Evolutionary conservation across 2,888 invertebrate genomes (phyloP).

Genomic region (Cantharis rufa): DNA sequence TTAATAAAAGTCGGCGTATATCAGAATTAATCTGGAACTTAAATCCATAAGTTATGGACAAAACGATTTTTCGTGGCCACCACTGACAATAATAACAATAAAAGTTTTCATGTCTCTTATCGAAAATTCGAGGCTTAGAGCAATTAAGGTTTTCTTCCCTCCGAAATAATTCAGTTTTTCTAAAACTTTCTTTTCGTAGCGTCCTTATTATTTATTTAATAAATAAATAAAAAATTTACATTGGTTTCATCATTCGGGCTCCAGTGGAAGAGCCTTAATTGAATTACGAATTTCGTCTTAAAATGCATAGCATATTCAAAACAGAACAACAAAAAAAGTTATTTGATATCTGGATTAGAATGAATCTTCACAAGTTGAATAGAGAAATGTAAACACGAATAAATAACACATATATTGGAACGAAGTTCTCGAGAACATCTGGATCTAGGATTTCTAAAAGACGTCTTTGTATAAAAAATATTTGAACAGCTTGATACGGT

Average conservation of each 20-base stretch:
- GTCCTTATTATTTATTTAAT: neutral
- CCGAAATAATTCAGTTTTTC: neutral
- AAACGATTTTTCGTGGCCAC: neutral
- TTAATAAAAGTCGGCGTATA: slow-evolving; percentile 3
- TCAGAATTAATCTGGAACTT: slow-evolving; percentile 1
- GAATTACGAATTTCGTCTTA: neutral
- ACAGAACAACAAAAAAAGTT: neutral
- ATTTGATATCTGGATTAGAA: slow-evolving; percentile 7
- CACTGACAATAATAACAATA: neutral
- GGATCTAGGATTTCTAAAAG: slow-evolving; percentile 20
- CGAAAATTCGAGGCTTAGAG: neutral
- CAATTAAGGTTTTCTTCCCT: neutral
- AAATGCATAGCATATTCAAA: neutral
- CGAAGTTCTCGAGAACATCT: slow-evolving; percentile 16
- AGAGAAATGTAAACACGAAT: slow-evolving; percentile 6
- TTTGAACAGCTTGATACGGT: slow-evolving; percentile 26
- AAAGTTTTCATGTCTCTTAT: neutral
- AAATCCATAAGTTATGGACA: neutral
- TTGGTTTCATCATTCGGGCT: neutral
- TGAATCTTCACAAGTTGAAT: slow-evolving; percentile 1
- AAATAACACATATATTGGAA: slow-evolving; percentile 7
- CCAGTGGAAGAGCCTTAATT: neutral
- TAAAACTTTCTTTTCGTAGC: neutral
- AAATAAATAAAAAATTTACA: neutral
- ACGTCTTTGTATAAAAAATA: slow-evolving; percentile 25